A percentile compares a stretch with the other conserved stretches of the same genome.
Conservation (phyloP, 37 sponge, comb jelly and placozoan genomes). For the Geodia barretti region DNA sequence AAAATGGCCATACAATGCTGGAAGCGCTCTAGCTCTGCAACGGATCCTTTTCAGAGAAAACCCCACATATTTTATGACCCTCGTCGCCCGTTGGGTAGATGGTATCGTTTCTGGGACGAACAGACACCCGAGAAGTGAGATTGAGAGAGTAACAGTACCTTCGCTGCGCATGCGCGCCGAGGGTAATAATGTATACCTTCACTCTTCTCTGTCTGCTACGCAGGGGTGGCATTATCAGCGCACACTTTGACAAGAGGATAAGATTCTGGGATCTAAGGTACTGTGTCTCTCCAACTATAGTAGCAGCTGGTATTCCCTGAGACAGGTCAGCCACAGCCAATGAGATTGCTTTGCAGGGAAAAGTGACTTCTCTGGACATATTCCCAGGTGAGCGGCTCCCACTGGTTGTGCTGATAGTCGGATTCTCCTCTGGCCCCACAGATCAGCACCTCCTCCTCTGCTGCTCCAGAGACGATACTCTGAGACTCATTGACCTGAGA, state of each 20-base stretch:
- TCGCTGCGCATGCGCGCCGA: not conserved
- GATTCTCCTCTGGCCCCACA: too few relatives aligned
- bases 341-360: constrained; percentile 89
- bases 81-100: too few relatives aligned
- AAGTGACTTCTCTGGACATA: constrained; percentile 85
- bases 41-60: too few relatives aligned
- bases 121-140: not conserved
- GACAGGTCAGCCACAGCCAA: constrained; percentile 54
- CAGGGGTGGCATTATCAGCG: constrained; percentile 71
- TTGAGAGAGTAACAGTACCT: not conserved
- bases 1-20: too few relatives aligned
- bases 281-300: too few relatives aligned
- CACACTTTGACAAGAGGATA: constrained; percentile 91
- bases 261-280: constrained; percentile 94
- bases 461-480: constrained; percentile 84
- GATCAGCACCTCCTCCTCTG: constrained; percentile 79
- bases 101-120: too few relatives aligned
- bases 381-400: constrained; percentile 46
- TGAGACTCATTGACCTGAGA: constrained; percentile 88
- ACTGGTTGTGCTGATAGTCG: not conserved
- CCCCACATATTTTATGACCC: too few relatives aligned
- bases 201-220: constrained; percentile 14
- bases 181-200: not conserved
- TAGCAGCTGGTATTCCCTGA: too few relatives aligned
- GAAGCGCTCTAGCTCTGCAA: too few relatives aligned